Percentiles rank a stretch among this genome's conserved stretches.
phyloP scores from a whole-genome alignment of 2,797 vertebrate genomes.

The Sebastes aleutianus region DNA sequence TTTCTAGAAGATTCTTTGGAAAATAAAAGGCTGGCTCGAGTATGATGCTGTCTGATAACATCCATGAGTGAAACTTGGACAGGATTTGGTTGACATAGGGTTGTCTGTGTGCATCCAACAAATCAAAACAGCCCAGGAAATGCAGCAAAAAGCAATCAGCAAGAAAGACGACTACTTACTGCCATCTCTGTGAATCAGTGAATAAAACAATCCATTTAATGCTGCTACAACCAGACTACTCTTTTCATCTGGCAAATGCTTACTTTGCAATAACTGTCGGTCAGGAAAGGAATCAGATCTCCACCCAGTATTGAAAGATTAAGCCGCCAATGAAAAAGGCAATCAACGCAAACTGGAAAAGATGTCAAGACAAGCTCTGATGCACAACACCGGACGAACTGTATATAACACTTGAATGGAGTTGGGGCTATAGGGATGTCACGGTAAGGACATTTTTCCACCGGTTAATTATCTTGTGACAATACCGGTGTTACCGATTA shows the following conservation, averaged over 20 bases:
- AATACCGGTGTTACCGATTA: no score
- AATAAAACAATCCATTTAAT: constrained; percentile 32
- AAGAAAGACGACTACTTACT: constrained; percentile 17
- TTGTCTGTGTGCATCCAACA: constrained; percentile 19
- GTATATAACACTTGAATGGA: background rate
- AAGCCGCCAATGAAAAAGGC: background rate
- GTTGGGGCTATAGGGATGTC: background rate
- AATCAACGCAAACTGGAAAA: background rate
- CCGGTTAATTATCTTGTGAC: no score
- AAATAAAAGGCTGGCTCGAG: constrained; percentile 22
- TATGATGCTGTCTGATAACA: background rate
- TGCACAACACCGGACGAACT: background rate
- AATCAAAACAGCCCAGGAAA: constrained; percentile 18
- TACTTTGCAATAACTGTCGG: background rate
- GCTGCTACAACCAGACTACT: background rate
- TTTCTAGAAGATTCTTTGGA: background rate
- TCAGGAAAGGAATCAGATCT: background rate
- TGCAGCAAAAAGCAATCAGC: constrained; percentile 21
- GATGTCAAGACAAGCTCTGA: background rate
- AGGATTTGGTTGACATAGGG: constrained; percentile 20
- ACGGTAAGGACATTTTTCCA: no score
- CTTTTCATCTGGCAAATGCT: constrained; percentile 20
- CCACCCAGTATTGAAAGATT: background rate
- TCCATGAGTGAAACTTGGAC: background rate
- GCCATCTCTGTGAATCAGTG: constrained; percentile 16